Conservation (phyloP, 2,113 vertebrate genomes). For the Etheostoma cragini region DNA sequence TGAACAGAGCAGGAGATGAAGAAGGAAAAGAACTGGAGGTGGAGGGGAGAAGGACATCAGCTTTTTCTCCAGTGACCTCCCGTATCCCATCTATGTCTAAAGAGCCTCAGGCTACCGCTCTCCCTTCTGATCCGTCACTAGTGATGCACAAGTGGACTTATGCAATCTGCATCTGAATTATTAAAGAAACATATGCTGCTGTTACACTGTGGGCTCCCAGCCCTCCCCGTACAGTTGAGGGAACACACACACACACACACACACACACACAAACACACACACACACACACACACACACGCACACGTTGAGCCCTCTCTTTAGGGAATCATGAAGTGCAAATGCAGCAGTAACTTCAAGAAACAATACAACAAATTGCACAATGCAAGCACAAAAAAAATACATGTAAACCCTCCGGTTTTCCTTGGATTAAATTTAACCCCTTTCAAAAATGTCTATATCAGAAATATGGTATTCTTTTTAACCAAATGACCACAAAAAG, state of each 20-base stretch:
- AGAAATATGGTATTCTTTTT: no score
- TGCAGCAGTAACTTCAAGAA: slow-evolving; percentile 22
- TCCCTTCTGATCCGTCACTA: slow-evolving; percentile 51
- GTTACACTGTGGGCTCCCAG: slow-evolving; percentile 55
- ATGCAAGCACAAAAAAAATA: background rate
- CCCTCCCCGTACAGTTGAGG: slow-evolving; percentile 44
- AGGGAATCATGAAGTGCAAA: slow-evolving; percentile 29
- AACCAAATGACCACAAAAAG: no score
- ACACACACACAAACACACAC: background rate
- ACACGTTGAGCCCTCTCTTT: slow-evolving; percentile 5
- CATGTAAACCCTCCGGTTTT: background rate
- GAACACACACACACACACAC: slow-evolving; percentile 19
- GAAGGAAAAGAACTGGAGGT: background rate
- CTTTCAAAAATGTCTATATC: no score
- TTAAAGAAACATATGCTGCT: slow-evolving; percentile 83
- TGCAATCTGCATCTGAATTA: slow-evolving; percentile 81
- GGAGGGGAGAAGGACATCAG: slow-evolving; percentile 19
- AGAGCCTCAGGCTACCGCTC: slow-evolving; percentile 59
- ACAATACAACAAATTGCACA: background rate
- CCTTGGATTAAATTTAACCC: no score
- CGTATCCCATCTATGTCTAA: slow-evolving; percentile 26
- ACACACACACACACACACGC: background rate
- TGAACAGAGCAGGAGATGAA: background rate
- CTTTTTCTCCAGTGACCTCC: slow-evolving; percentile 47
- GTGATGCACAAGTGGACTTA: slow-evolving; percentile 64